Base-by-base conservation (phyloP, 2,797 vertebrate species). In the Schizopygopsis malacanthus region DNA sequence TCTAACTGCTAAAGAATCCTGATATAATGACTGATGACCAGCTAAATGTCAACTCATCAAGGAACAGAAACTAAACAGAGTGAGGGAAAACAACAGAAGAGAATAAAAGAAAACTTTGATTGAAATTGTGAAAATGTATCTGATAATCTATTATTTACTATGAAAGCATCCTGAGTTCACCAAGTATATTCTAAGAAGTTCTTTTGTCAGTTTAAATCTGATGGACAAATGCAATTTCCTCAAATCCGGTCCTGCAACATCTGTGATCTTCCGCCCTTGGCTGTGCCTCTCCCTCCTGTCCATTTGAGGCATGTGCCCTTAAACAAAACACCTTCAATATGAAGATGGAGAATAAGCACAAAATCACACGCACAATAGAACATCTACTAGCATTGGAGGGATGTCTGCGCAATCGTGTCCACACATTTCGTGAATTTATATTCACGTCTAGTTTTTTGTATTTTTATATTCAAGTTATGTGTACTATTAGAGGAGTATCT, bases 321-420 rank as follows among this genome's bases (percentile, higher is more conserved):
- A 93, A 89, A 93, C 94, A 94, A 94, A 90, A 88, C 94, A 96
- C 94, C 96, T 96, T 96, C 96, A 96, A 96, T 96, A 96, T 96
- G 96, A 96, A 96, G 96, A 95, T 95, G 94, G 88, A 90, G 90
- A 45, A 85, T 75, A 90, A 79, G 73, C 86, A 71, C 88, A 91
- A 88, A 84, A 87, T 83, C 84, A 92, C 92, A 92, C 89, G 84
- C 86, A 70, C 81, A 89, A 90, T 91, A 89, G 91, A 91, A 93
- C 90, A 88, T 90, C 87, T 90, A 88, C 89, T 92, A 90, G 87
- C 76, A 79, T 88, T 90, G 89, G 88, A 92, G 90, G 86, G 90
- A 91, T 79, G 81, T 81, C 84, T 71, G 85, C 20, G 50, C 71
- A 82, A 87, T 86, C 25, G 85, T 67, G 84, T 82, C 79, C 85